Percentiles rank a stretch among this genome's conserved stretches.
These are phyloP conservation scores for Drosophila serrata DNA, from an alignment of 1,140 invertebrate genomes.

Conservation along the genomic window DNA sequence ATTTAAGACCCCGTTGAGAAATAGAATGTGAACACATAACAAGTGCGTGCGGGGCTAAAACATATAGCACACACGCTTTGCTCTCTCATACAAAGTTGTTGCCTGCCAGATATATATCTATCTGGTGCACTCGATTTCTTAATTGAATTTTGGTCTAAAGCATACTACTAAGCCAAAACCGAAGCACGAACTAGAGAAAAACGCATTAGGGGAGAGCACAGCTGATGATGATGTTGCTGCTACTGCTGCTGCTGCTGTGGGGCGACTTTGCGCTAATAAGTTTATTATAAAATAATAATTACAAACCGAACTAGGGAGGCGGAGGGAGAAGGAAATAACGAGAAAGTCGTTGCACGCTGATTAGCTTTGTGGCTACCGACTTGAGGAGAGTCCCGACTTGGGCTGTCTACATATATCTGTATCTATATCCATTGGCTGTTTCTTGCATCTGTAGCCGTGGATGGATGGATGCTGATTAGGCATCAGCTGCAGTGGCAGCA, in stretches of 20 bases:
- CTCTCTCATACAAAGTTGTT: constrained; percentile 5
- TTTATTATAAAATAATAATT: constrained; percentile 83
- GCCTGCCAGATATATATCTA: constrained; percentile 2
- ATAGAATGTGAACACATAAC: constrained; percentile 76
- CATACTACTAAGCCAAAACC: constrained; percentile 34
- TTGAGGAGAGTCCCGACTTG: constrained; percentile 14
- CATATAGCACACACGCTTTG: constrained; percentile 37
- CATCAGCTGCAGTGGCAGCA: constrained; percentile 58
- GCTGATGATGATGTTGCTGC: constrained; percentile 6
- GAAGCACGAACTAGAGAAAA: constrained; percentile 37
- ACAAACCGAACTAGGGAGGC: constrained; percentile 44
- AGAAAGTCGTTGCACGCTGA: constrained; percentile 82
- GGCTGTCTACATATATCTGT: constrained; percentile 14
- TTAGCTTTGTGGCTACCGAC: constrained; percentile 70
- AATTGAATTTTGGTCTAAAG: constrained; percentile 74
- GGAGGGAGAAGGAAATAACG: constrained; percentile 56
- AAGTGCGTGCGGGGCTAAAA: constrained; percentile 53
- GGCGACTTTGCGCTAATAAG: constrained; percentile 67
- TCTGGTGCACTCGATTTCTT: constrained; percentile 63
- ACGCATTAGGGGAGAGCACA: constrained; percentile 47
- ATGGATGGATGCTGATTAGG: constrained; percentile 54
- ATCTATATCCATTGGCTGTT: constrained; percentile 8
- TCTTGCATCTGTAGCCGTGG: constrained; percentile 28
- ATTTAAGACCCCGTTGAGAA: constrained; percentile 68
- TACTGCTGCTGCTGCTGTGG: not conserved